phyloP scores from a whole-genome alignment of 1,140 invertebrate genomes.

The Mya arenaria region DNA sequence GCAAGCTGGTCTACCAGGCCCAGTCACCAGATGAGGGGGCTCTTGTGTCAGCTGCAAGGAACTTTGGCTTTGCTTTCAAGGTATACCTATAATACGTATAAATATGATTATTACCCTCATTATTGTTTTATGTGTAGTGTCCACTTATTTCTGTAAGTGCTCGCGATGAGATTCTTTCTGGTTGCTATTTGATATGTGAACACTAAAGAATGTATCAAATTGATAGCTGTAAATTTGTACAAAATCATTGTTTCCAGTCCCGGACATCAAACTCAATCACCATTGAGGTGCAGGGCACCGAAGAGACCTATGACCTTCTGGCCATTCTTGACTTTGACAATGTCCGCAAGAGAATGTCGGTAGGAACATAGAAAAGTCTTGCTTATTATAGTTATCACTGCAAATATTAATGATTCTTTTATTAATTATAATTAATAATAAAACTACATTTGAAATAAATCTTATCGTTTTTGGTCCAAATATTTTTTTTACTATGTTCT shows the following conservation, averaged over 20 bases:
- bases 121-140: neutral
- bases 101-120: neutral
- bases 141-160: neutral
- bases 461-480: no score
- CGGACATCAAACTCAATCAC: conserved; percentile 82
- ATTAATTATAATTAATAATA: no score
- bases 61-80: conserved; percentile 98
- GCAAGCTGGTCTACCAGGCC: conserved; percentile 90
- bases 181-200: neutral
- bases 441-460: no score
- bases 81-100: no score
- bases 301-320: conserved; percentile 95
- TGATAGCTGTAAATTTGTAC: no score
- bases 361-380: no score
- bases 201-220: no score
- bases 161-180: neutral
- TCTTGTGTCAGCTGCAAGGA: conserved; percentile 97
- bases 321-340: conserved; percentile 99
- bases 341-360: conserved; percentile 99
- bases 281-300: conserved; percentile 77
- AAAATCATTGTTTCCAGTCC: conserved; percentile 73
- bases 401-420: no score
- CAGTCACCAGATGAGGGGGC: conserved; percentile 99
- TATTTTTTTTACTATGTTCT: no score
- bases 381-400: no score